A percentile compares a stretch with the other conserved stretches of the same genome.
Evolutionary conservation across 2,113 vertebrate genomes (phyloP).

Genomic region (Lepus americanus): DNA sequence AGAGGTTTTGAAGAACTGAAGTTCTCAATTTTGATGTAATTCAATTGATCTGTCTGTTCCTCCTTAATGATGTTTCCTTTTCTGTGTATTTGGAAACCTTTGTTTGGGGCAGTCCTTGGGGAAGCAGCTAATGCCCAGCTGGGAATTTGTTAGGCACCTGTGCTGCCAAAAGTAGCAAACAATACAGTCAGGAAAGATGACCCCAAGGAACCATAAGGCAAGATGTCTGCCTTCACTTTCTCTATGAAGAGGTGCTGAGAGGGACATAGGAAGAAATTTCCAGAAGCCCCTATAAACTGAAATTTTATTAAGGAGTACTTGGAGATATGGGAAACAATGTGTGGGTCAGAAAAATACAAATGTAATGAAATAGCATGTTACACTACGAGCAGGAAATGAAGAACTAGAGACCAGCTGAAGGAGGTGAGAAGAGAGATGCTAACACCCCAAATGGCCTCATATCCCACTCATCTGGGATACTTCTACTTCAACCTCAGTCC

Average conservation of each 20-base stretch:
- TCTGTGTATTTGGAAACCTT: constrained; percentile 40
- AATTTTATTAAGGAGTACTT: constrained; percentile 90
- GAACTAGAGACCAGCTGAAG: background rate
- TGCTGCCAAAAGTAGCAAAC: constrained; percentile 86
- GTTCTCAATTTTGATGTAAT: constrained; percentile 32
- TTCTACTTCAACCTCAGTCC: background rate
- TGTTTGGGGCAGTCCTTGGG: constrained; percentile 86
- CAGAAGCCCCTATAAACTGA: constrained; percentile 88
- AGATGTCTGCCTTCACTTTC: constrained; percentile 90
- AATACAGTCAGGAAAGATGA: constrained; percentile 88
- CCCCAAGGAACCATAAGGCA: constrained; percentile 90
- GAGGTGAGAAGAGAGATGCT: background rate
- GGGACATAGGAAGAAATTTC: constrained; percentile 90
- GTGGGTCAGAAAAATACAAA: constrained; percentile 19
- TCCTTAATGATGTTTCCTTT: constrained; percentile 26
- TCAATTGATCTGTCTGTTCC: constrained; percentile 26
- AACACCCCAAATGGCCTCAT: background rate
- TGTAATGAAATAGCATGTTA: background rate
- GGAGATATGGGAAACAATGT: constrained; percentile 85
- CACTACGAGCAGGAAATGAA: background rate
- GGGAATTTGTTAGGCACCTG: constrained; percentile 64
- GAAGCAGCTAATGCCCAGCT: constrained; percentile 88
- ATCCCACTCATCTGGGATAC: background rate
- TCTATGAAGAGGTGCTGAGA: constrained; percentile 91
- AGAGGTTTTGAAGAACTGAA: constrained; percentile 15